phyloP scores from a whole-genome alignment of 2,888 invertebrate species.

The Adelognathus sp. region DNA sequence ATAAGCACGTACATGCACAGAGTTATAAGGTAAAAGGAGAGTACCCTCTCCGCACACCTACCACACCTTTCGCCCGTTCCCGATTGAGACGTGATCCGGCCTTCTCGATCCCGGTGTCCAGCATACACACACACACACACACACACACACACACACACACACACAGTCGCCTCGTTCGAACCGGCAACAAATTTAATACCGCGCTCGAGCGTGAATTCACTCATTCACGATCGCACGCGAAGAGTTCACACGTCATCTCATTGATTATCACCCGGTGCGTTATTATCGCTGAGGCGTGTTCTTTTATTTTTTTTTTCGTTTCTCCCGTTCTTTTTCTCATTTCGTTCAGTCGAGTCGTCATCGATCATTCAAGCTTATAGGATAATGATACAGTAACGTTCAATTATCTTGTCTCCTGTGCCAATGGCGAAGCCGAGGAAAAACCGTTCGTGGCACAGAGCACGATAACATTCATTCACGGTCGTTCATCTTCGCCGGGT shows the following conservation, averaged over 20 bases:
- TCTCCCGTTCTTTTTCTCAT: neutral
- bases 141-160: no score
- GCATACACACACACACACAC: neutral
- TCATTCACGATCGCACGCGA: neutral
- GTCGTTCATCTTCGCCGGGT: conserved; percentile 58
- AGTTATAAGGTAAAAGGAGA: neutral
- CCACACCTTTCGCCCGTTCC: conserved; percentile 39
- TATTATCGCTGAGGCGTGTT: neutral
- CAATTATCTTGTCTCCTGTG: conserved; percentile 46
- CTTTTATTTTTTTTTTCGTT: neutral
- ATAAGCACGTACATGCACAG: neutral
- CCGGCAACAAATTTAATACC: conserved; percentile 7
- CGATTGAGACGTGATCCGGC: conserved; percentile 40
- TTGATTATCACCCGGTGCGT: conserved; percentile 25
- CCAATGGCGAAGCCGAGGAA: conserved; percentile 7
- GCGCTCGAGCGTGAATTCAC: neutral
- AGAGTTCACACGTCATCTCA: conserved; percentile 37
- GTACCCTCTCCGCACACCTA: neutral
- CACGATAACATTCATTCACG: conserved; percentile 56
- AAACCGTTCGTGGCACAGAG: neutral
- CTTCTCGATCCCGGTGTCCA: neutral
- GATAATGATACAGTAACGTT: conserved; percentile 43
- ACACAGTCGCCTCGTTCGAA: no score
- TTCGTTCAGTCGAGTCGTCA: conserved; percentile 11
- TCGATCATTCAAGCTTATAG: conserved; percentile 13